These are phyloP conservation scores for Lepus timidus DNA, from an alignment of 2,113 vertebrate species.

Conservation along the genomic window DNA sequence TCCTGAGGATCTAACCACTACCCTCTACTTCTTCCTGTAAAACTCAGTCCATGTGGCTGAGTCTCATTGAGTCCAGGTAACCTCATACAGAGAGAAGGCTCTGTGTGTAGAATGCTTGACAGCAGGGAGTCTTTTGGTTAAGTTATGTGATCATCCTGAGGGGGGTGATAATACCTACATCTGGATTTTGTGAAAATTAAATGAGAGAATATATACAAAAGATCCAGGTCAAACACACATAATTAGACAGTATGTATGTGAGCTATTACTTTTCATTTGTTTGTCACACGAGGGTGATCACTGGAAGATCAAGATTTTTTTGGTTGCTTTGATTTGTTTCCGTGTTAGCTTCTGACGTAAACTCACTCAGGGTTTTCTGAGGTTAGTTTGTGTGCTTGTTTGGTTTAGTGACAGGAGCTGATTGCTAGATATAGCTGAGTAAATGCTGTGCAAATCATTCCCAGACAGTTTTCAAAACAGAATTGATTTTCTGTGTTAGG, in stretches of 20 bases:
- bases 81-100: neutral
- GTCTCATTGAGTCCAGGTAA: neutral
- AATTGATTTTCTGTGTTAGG: neutral
- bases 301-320: neutral
- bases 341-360: neutral
- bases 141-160: neutral
- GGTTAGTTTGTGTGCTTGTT: neutral
- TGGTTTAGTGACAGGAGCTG: neutral
- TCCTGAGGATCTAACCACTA: neutral
- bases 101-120: neutral
- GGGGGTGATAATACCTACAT: neutral
- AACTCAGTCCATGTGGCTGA: neutral
- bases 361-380: neutral
- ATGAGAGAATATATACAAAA: neutral
- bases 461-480: constrained; percentile 18
- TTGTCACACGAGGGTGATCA: neutral
- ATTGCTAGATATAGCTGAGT: neutral
- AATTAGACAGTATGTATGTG: neutral
- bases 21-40: neutral
- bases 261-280: neutral
- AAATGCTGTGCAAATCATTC: neutral
- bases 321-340: neutral
- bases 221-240: neutral
- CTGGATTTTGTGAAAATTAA: constrained; percentile 15
- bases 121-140: neutral